These are phyloP conservation scores for Mythimna ferrago DNA, from an alignment of 2,888 invertebrate genomes.

Conservation along the genomic window DNA sequence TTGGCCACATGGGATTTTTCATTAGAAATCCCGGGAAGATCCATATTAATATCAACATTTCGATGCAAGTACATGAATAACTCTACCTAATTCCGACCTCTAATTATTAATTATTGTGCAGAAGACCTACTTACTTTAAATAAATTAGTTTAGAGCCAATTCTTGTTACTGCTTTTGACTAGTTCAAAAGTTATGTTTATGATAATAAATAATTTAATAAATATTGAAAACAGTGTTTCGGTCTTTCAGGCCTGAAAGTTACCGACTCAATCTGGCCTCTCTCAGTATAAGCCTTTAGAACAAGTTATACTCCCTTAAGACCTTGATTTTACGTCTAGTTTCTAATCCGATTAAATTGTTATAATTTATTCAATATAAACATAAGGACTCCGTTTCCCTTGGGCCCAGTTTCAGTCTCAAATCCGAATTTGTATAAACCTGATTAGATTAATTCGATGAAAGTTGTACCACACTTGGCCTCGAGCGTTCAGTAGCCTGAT, in stretches of 20 bases:
- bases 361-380: slow-evolving; percentile 4
- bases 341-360: slow-evolving; percentile 8
- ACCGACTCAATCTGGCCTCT: background rate
- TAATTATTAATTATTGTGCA: no score
- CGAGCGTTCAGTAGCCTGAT: background rate
- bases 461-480: background rate
- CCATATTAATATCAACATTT: no score
- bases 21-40: no score
- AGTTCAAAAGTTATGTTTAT: background rate
- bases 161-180: background rate
- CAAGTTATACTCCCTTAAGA: background rate
- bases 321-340: background rate
- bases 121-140: background rate
- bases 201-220: background rate
- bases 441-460: slow-evolving; percentile 29
- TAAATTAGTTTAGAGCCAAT: background rate
- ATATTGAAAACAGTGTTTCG: background rate
- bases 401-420: background rate
- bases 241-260: background rate
- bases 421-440: background rate
- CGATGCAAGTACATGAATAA: no score
- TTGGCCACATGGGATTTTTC: no score
- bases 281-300: background rate
- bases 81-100: no score
- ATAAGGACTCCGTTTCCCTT: slow-evolving; percentile 4